phyloP scores from a whole-genome alignment of 2,888 invertebrate species.

The Euplagia quadripunctaria region DNA sequence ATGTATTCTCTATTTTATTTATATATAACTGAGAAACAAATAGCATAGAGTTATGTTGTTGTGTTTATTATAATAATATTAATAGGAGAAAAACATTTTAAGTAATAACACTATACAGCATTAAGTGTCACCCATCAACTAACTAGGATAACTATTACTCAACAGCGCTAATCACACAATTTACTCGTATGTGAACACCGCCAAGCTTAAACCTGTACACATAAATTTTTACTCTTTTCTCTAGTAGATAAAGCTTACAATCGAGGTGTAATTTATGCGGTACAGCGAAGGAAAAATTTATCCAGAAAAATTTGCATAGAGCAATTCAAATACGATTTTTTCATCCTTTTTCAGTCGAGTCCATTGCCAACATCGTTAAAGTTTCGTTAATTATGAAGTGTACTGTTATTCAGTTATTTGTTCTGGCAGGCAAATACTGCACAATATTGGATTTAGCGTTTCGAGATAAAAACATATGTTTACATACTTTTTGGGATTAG shows the following conservation, averaged over 20 bases:
- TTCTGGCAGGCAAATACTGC: constrained; percentile 36
- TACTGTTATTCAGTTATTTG: constrained; percentile 54
- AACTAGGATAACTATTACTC: constrained; percentile 50
- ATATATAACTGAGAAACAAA: constrained; percentile 10
- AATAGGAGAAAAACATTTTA: neutral
- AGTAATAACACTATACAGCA: constrained; percentile 13
- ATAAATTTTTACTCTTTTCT: constrained; percentile 25
- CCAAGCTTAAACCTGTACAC: constrained; percentile 17
- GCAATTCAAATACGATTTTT: constrained; percentile 42
- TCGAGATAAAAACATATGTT: constrained; percentile 1
- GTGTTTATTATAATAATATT: neutral
- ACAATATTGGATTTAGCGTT: constrained; percentile 27
- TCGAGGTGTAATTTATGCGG: constrained; percentile 14
- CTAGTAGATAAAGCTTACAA: constrained; percentile 23
- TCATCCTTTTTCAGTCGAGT: constrained; percentile 43
- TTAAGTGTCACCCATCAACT: constrained; percentile 36
- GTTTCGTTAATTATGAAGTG: constrained; percentile 66
- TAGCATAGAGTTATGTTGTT: neutral
- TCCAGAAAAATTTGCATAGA: constrained; percentile 52
- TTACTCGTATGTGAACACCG: constrained; percentile 41
- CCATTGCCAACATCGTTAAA: constrained; percentile 69
- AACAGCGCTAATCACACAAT: constrained; percentile 44
- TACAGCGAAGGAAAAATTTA: constrained; percentile 35
- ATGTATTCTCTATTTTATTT: neutral
- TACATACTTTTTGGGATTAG: neutral